These are phyloP conservation scores for Sphaerolaimus hirsutus DNA, from an alignment of 2,888 invertebrate genomes.

Conservation along the genomic window DNA sequence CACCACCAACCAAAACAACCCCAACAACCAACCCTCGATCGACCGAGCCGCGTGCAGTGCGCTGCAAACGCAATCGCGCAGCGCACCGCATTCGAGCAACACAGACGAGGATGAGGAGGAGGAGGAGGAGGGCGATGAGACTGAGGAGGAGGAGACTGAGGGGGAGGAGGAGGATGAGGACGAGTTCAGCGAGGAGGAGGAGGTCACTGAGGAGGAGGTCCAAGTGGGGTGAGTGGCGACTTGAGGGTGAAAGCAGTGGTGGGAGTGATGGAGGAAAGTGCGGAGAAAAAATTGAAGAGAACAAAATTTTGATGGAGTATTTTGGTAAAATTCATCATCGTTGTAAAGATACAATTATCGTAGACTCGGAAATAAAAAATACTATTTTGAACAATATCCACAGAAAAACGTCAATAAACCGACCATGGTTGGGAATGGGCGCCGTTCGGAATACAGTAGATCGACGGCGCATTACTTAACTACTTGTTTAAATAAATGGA, in stretches of 20 bases:
- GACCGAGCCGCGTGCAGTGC: no score
- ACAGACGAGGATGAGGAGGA: not conserved
- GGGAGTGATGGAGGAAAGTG: not conserved
- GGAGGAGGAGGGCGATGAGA: not conserved
- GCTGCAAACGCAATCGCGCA: no score
- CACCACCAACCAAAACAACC: no score
- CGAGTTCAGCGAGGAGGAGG: not conserved
- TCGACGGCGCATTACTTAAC: no score
- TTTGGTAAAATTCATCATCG: not conserved
- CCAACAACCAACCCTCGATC: no score
- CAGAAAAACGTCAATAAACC: no score
- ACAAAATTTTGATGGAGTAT: not conserved
- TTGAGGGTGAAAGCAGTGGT: not conserved
- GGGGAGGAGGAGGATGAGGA: constrained; percentile 1
- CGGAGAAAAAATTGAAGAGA: not conserved
- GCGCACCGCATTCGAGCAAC: no score
- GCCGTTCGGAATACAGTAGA: no score
- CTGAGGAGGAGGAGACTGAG: not conserved
- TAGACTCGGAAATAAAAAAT: no score
- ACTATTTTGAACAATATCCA: no score
- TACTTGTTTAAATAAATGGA: no score
- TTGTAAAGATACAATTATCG: not conserved
- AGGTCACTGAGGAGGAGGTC: not conserved
- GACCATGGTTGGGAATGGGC: no score
- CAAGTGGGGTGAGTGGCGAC: not conserved